Percentiles rank a stretch among this genome's conserved stretches.
Conservation (phyloP, 2,797 vertebrate species). For the Morus bassanus region DNA sequence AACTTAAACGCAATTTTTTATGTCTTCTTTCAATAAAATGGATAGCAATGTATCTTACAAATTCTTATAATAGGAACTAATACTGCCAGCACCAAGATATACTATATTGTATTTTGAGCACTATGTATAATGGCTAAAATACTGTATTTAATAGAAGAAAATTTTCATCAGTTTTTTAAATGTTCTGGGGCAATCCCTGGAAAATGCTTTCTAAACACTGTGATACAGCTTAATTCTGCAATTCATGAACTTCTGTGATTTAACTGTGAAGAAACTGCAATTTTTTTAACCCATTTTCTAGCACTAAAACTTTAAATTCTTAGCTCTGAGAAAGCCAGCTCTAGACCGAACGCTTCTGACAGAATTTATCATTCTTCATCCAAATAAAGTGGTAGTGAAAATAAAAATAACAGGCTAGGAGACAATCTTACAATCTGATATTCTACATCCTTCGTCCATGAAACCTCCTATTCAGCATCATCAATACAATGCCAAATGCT, state of each 20-base stretch:
- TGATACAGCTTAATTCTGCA: neutral
- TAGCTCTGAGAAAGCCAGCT: neutral
- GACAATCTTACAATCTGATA: neutral
- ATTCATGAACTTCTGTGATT: neutral
- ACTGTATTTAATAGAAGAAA: neutral
- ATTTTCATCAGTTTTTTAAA: neutral
- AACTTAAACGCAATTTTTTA: neutral
- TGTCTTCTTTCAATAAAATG: neutral
- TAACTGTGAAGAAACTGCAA: neutral
- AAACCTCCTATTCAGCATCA: neutral
- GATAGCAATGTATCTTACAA: neutral
- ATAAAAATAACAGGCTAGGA: neutral
- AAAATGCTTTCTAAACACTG: neutral
- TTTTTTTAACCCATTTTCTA: neutral
- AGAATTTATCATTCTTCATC: neutral
- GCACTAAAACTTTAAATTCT: neutral
- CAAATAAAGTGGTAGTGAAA: neutral
- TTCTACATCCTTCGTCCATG: neutral
- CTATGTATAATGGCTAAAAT: neutral
- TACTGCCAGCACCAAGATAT: neutral
- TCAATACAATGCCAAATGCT: neutral
- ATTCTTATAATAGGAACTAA: neutral
- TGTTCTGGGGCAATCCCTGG: neutral
- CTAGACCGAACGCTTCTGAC: neutral
- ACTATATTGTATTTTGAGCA: neutral